phyloP scores from a whole-genome alignment of 2,888 invertebrate genomes.

The Anoncus sp. region DNA sequence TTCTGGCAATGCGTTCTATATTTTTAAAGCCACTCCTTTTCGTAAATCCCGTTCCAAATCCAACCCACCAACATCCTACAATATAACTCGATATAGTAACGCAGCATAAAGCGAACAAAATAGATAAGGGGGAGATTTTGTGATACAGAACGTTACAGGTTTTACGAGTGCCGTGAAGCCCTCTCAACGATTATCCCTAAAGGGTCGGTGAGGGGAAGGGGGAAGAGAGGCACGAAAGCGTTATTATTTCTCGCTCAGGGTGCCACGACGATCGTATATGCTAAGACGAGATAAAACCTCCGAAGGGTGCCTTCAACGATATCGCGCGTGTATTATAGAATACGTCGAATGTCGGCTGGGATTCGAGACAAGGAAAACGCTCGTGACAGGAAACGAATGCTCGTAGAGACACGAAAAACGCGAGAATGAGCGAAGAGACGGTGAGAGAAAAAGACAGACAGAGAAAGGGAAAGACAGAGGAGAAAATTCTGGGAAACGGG shows the following conservation, averaged over 20 bases:
- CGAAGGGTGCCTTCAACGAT: constrained; percentile 14
- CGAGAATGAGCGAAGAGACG: background rate
- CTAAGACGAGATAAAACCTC: constrained; percentile 41
- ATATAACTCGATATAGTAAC: background rate
- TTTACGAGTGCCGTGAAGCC: constrained; percentile 55
- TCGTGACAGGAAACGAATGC: constrained; percentile 15
- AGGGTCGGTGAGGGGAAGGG: too few species aligned
- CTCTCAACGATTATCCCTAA: constrained; percentile 43
- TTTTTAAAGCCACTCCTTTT: too few species aligned
- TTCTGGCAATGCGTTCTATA: too few species aligned
- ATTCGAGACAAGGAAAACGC: constrained; percentile 36
- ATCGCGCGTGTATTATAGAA: background rate
- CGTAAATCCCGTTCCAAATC: too few species aligned
- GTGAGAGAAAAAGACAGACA: too few species aligned
- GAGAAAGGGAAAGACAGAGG: constrained; percentile 3
- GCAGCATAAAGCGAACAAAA: background rate
- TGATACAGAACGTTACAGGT: constrained; percentile 38
- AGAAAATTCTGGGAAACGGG: constrained; percentile 15
- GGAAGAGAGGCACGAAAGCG: background rate
- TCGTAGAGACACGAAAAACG: constrained; percentile 6
- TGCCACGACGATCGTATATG: background rate
- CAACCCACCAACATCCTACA: too few species aligned
- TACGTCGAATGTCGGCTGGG: constrained; percentile 13
- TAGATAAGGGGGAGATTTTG: background rate
- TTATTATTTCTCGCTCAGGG: constrained; percentile 25